These are phyloP conservation scores for Paracentrotus lividus DNA, from an alignment of 53 echinoderm and acorn worm species.

Conservation along the genomic window DNA sequence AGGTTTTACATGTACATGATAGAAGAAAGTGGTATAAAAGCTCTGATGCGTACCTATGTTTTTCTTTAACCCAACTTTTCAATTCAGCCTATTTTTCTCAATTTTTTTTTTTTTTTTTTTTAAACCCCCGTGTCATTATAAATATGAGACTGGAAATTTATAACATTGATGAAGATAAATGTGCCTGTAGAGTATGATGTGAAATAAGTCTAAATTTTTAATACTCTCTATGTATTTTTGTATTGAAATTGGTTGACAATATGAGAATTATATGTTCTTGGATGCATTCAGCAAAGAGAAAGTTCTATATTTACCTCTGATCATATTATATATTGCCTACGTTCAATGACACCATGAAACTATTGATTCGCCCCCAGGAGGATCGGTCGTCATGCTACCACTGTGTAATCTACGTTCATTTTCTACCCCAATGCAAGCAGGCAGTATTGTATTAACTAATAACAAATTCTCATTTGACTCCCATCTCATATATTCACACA, in stretches of 20 bases:
- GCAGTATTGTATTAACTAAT: slow-evolving; percentile 47
- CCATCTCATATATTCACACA: slow-evolving; percentile 46
- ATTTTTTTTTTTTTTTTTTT: too few relatives aligned
- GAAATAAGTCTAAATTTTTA: too few relatives aligned
- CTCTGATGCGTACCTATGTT: too few relatives aligned
- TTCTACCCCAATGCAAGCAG: slow-evolving; percentile 1
- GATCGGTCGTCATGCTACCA: not conserved
- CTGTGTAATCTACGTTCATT: slow-evolving; percentile 37
- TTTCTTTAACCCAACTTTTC: too few relatives aligned
- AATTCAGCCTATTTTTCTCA: too few relatives aligned
- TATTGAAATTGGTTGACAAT: not conserved
- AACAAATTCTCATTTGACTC: slow-evolving; percentile 53
- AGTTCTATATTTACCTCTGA: not conserved
- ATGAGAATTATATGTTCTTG: not conserved
- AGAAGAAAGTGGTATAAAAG: too few relatives aligned
- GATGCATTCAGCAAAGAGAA: not conserved
- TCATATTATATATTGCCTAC: slow-evolving; percentile 13
- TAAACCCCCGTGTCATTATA: too few relatives aligned
- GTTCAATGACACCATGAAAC: slow-evolving; percentile 25
- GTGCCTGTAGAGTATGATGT: too few relatives aligned
- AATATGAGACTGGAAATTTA: too few relatives aligned
- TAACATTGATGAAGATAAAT: too few relatives aligned
- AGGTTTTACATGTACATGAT: too few relatives aligned
- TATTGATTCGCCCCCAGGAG: slow-evolving; percentile 44
- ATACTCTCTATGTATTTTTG: not conserved